A percentile compares a stretch with the other conserved stretches of the same genome.
phyloP scores from a whole-genome alignment of 2,888 invertebrate genomes.

The Philonicus albiceps region DNA sequence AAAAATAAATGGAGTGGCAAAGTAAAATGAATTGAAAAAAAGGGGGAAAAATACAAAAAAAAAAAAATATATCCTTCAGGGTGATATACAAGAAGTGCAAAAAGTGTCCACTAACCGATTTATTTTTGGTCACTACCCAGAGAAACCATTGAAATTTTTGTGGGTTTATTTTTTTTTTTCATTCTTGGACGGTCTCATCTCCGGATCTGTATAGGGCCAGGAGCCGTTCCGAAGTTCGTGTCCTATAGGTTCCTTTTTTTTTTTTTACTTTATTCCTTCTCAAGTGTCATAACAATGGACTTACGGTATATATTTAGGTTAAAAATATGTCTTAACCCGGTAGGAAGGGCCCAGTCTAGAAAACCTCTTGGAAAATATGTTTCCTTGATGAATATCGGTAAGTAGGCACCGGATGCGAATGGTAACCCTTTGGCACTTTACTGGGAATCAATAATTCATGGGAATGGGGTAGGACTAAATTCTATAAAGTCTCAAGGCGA shows the following conservation, averaged over 20 bases:
- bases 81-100: constrained; percentile 32
- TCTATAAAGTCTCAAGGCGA: not conserved
- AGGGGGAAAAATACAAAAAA: not conserved
- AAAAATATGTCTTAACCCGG: constrained; percentile 13
- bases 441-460: constrained; percentile 26
- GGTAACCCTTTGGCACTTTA: constrained; percentile 13
- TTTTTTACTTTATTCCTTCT: too few relatives aligned
- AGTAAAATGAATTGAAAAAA: constrained; percentile 44
- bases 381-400: constrained; percentile 14
- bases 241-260: not conserved
- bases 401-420: not conserved
- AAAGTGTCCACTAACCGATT: constrained; percentile 37
- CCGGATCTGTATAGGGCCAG: not conserved
- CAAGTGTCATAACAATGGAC: constrained; percentile 36
- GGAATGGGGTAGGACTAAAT: not conserved
- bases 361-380: constrained; percentile 14
- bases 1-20: constrained; percentile 47
- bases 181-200: not conserved
- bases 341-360: not conserved
- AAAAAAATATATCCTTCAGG: constrained; percentile 13
- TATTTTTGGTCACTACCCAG: constrained; percentile 36
- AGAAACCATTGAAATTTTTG: constrained; percentile 38
- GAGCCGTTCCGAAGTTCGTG: not conserved
- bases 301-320: constrained; percentile 19
- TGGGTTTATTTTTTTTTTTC: not conserved